These are phyloP conservation scores for Eulemur coronatus DNA, from an alignment of 2,797 vertebrate genomes.

Conservation along the genomic window DNA sequence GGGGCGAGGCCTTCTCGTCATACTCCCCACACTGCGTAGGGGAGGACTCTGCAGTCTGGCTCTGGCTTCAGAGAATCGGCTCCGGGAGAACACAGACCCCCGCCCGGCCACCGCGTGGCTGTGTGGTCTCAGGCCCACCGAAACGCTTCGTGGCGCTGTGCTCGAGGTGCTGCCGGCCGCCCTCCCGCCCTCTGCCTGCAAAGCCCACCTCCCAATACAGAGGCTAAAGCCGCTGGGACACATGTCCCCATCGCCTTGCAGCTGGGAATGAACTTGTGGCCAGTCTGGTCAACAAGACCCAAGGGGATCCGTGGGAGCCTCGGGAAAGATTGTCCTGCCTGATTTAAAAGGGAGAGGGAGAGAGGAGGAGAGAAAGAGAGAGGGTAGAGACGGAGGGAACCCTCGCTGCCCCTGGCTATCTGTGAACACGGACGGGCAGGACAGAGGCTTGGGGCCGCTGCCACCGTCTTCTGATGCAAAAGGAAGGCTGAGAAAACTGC, in stretches of 20 bases:
- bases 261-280: accelerated
- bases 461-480: not conserved
- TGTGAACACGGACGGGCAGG: not conserved
- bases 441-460: not conserved
- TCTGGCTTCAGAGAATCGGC: not conserved
- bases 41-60: not conserved
- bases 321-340: not conserved
- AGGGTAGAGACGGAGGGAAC: not conserved
- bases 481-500: not conserved
- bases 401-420: not conserved
- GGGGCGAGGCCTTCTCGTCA: not conserved
- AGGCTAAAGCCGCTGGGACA: not conserved
- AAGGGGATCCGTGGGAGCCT: not conserved
- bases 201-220: not conserved
- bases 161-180: accelerated
- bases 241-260: accelerated
- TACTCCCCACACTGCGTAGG: accelerated
- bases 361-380: not conserved
- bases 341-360: not conserved
- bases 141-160: not conserved
- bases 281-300: not conserved
- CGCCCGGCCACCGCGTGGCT: accelerated
- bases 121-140: not conserved
- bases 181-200: too few relatives aligned
- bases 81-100: too few relatives aligned